Percentiles rank a stretch among this genome's conserved stretches.
phyloP scores from a whole-genome alignment of 2,888 invertebrate species.

The Epinotia bilunana region DNA sequence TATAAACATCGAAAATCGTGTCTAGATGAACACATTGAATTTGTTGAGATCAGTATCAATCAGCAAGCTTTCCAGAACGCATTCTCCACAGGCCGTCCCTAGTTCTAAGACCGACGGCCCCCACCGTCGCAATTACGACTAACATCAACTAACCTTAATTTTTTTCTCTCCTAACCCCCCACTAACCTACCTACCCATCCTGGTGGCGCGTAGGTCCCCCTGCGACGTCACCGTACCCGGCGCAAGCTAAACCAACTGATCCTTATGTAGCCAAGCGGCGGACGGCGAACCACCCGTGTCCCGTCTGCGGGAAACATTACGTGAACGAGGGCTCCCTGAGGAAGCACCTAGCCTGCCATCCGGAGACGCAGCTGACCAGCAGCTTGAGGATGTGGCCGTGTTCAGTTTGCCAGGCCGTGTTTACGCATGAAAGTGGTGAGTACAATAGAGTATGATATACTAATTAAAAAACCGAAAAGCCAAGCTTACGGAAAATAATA shows the following conservation, averaged over 20 bases:
- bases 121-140: conserved; percentile 50
- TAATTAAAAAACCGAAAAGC: no score
- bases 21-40: no score
- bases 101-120: conserved; percentile 33
- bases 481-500: no score
- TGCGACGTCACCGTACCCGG: conserved; percentile 86
- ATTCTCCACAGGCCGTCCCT: conserved; percentile 21
- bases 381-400: conserved; percentile 98
- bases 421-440: conserved; percentile 97
- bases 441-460: conserved; percentile 23
- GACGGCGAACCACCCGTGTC: conserved; percentile 97
- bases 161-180: conserved; percentile 64
- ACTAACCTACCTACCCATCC: conserved; percentile 76
- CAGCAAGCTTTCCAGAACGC: conserved; percentile 11
- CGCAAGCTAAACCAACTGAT: conserved; percentile 86
- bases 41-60: background rate
- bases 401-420: conserved; percentile 97
- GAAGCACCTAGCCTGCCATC: conserved; percentile 97
- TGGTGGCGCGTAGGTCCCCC: conserved; percentile 85
- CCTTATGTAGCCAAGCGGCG: conserved; percentile 96
- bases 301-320: conserved; percentile 97
- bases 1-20: background rate
- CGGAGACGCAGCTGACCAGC: conserved; percentile 94
- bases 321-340: conserved; percentile 96
- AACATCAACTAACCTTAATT: conserved; percentile 77